phyloP scores from a whole-genome alignment of 2,888 invertebrate species.

The Caenorhabditis virilis region DNA sequence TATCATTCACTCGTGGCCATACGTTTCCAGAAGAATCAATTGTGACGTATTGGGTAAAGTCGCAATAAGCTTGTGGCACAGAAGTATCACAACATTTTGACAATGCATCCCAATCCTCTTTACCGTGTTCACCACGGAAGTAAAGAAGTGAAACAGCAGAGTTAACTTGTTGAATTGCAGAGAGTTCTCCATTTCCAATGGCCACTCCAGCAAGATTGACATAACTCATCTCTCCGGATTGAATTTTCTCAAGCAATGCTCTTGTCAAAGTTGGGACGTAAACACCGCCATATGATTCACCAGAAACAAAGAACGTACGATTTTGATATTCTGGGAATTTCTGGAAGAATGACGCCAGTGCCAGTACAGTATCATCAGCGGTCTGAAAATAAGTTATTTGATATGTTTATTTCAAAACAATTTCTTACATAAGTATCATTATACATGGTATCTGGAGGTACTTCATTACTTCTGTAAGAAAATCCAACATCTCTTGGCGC shows the following conservation, averaged over 20 bases:
- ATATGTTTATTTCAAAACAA: neutral
- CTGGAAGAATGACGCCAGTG: constrained; percentile 70
- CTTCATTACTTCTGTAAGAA: constrained; percentile 69
- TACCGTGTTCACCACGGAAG: constrained; percentile 54
- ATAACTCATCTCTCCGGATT: constrained; percentile 24
- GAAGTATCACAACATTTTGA: constrained; percentile 41
- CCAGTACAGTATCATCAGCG: constrained; percentile 70
- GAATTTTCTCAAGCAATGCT: constrained; percentile 40
- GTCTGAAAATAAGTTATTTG: constrained; percentile 62
- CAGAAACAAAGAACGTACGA: constrained; percentile 71
- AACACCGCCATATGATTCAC: constrained; percentile 68
- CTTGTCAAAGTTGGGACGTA: constrained; percentile 70
- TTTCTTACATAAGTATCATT: constrained; percentile 49
- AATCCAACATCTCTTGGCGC: constrained; percentile 73
- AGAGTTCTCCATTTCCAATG: constrained; percentile 66
- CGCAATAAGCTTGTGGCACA: constrained; percentile 46
- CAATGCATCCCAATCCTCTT: constrained; percentile 52
- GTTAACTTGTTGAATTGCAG: constrained; percentile 56
- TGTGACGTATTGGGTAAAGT: constrained; percentile 48
- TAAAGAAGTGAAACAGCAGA: constrained; percentile 56
- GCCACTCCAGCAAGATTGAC: constrained; percentile 61
- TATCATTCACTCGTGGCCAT: constrained; percentile 40
- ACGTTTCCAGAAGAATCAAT: constrained; percentile 60
- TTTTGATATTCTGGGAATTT: constrained; percentile 70
- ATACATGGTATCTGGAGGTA: constrained; percentile 39